Conservation (phyloP, 1,140 invertebrate species). For the Mycetomoellerius zeteki region DNA sequence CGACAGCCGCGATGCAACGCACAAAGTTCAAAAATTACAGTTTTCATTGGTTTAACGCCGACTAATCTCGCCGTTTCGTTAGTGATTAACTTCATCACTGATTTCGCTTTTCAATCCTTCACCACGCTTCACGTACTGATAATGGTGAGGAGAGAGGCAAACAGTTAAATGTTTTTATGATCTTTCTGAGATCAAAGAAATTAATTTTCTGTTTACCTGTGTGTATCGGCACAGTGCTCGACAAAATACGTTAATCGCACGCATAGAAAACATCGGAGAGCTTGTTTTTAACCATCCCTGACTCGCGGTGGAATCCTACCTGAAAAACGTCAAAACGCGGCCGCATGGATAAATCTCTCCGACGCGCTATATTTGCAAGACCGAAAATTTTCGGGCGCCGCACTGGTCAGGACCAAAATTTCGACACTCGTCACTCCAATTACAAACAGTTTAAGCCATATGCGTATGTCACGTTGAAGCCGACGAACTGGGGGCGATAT, state of each 20-base stretch:
- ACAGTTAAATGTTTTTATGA: neutral
- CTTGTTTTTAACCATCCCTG: neutral
- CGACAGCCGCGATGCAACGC: neutral
- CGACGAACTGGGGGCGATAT: slow-evolving; percentile 50
- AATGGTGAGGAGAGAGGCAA: neutral
- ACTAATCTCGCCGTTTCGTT: neutral
- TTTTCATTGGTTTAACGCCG: slow-evolving; percentile 14
- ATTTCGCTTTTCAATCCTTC: neutral
- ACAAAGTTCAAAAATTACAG: neutral
- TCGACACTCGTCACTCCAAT: slow-evolving; percentile 62
- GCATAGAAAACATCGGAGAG: neutral
- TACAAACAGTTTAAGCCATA: slow-evolving; percentile 63
- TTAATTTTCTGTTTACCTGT: slow-evolving; percentile 8
- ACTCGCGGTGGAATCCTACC: slow-evolving; percentile 23
- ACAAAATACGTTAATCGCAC: slow-evolving; percentile 28
- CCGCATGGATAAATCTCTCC: slow-evolving; percentile 48
- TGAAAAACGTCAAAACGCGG: slow-evolving; percentile 53
- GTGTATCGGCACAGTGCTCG: neutral
- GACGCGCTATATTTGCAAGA: slow-evolving; percentile 43
- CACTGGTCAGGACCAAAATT: slow-evolving; percentile 13
- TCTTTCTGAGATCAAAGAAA: neutral
- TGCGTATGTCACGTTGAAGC: slow-evolving; percentile 46
- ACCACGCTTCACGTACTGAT: neutral
- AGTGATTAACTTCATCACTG: neutral
- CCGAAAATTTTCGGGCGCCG: slow-evolving; percentile 42